Conservation (phyloP, 2,888 invertebrate species). For the Herminia tarsipennalis region DNA sequence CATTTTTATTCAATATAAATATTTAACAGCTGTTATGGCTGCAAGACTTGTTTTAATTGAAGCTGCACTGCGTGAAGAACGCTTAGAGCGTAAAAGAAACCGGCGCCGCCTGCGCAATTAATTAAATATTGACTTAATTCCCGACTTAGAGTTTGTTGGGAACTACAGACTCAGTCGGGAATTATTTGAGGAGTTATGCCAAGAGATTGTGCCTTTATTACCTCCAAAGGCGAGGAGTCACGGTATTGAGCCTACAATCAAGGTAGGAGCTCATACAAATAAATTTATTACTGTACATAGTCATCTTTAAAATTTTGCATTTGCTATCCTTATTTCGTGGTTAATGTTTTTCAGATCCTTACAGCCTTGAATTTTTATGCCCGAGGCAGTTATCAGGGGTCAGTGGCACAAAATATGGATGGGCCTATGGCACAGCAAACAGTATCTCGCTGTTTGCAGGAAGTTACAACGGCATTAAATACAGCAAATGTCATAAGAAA, state of each 20-base stretch:
- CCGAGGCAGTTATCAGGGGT: conserved; percentile 25
- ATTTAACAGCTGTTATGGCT: too few relatives aligned
- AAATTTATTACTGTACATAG: not conserved
- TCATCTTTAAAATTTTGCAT: not conserved
- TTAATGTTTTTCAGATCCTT: conserved; percentile 13
- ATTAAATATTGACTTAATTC: too few relatives aligned
- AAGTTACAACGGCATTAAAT: conserved; percentile 20
- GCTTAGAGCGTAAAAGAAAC: too few relatives aligned
- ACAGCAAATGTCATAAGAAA: conserved; percentile 18
- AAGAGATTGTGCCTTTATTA: not conserved
- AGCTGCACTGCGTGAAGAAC: too few relatives aligned
- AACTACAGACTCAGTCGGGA: too few relatives aligned
- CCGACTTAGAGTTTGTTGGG: too few relatives aligned
- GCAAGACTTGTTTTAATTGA: too few relatives aligned
- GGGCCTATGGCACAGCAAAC: conserved; percentile 28
- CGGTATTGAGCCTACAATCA: not conserved
- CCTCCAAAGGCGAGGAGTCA: not conserved
- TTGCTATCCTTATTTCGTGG: too few relatives aligned
- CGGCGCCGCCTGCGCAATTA: too few relatives aligned
- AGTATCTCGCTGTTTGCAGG: conserved; percentile 15
- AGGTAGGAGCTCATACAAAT: not conserved
- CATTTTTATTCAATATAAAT: too few relatives aligned
- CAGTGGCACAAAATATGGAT: conserved; percentile 22
- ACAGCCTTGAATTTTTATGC: conserved; percentile 21
- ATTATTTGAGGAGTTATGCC: too few relatives aligned